Conservation (phyloP, 2,113 vertebrate species). For the Microcebus lehilahytsara region DNA sequence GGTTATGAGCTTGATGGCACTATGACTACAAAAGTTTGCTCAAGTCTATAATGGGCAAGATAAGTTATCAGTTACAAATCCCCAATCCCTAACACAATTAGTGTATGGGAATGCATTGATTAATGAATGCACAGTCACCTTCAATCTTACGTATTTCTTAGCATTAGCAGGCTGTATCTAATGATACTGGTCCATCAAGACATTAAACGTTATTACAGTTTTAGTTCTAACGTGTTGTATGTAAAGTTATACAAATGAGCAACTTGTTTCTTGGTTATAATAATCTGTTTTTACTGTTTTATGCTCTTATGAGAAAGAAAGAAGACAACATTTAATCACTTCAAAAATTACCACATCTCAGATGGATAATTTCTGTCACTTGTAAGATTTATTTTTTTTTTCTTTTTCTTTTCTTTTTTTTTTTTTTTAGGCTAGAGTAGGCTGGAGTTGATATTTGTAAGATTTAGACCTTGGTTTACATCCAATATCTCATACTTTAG, state of each 20-base stretch:
- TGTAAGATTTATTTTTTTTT: neutral
- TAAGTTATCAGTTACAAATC: neutral
- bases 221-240: neutral
- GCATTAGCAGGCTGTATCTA: neutral
- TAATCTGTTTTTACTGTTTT: neutral
- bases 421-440: too few species aligned
- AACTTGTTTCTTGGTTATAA: neutral
- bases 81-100: neutral
- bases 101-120: neutral
- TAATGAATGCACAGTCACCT: neutral
- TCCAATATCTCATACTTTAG: neutral
- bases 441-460: neutral
- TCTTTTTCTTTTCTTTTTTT: too few species aligned
- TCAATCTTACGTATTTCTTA: neutral
- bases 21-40: neutral
- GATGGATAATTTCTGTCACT: neutral
- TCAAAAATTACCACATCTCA: neutral
- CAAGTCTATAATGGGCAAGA: neutral
- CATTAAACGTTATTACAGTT: neutral
- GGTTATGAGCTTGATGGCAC: neutral
- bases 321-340: neutral
- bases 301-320: neutral
- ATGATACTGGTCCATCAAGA: neutral
- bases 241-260: neutral
- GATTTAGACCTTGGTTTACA: slow-evolving; percentile 10